phyloP scores from a whole-genome alignment of 2,113 vertebrate species.

The human (Homo sapiens) region DNA sequence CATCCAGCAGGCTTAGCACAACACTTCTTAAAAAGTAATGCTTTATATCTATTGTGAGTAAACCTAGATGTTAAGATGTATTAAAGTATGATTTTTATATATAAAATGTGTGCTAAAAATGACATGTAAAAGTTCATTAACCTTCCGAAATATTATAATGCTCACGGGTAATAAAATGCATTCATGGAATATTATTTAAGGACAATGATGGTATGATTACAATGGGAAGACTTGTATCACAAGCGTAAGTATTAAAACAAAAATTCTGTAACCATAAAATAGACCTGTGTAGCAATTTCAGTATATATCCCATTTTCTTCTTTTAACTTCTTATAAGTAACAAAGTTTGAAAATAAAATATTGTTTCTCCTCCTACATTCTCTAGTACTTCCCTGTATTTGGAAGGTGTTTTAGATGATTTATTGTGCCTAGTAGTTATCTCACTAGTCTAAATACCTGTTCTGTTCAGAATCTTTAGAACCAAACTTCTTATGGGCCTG shows the following conservation, averaged over 20 bases:
- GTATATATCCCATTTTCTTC: background rate
- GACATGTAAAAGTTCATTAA: background rate
- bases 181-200: background rate
- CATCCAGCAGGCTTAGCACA: background rate
- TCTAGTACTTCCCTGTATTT: background rate
- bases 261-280: background rate
- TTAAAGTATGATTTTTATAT: background rate
- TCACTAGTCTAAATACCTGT: background rate
- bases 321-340: background rate
- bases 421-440: background rate
- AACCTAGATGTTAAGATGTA: background rate
- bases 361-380: background rate
- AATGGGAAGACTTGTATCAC: background rate
- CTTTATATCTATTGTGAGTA: background rate
- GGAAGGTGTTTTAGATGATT: background rate
- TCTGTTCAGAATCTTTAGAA: background rate
- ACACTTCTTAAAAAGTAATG: background rate
- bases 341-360: background rate
- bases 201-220: background rate
- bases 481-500: background rate
- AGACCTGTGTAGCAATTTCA: background rate
- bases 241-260: background rate
- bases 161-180: background rate
- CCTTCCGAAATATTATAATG: background rate
- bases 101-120: background rate